Evolutionary conservation across 2,113 vertebrate genomes (phyloP).

Genomic region (Brachionichthys hirsutus): DNA sequence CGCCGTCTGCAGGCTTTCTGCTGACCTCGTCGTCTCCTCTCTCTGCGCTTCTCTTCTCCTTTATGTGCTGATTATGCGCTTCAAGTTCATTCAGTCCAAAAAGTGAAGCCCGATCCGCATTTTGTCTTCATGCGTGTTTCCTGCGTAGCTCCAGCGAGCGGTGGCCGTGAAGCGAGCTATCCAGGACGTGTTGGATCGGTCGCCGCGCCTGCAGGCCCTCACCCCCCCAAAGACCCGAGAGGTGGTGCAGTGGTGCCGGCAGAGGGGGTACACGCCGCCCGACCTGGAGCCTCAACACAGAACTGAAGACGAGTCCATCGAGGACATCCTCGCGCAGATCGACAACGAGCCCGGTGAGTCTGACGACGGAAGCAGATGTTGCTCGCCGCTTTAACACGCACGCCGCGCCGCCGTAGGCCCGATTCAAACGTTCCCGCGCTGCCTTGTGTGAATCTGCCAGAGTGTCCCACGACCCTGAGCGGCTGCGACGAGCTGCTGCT

Average conservation of each 20-base stretch:
- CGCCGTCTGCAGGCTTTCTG: no score
- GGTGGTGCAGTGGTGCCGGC: slow-evolving; percentile 93
- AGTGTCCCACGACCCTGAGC: slow-evolving; percentile 87
- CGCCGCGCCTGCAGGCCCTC: slow-evolving; percentile 85
- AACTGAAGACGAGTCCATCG: slow-evolving; percentile 87
- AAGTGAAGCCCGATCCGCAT: no score
- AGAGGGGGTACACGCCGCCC: slow-evolving; percentile 91
- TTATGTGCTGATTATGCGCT: no score
- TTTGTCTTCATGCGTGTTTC: background rate
- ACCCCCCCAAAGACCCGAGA: slow-evolving; percentile 89
- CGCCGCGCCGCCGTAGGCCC: no score
- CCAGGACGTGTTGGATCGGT: slow-evolving; percentile 89
- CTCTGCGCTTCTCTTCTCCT: no score
- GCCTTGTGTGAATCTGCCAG: slow-evolving; percentile 61
- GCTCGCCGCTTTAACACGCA: no score
- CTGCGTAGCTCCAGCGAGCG: slow-evolving; percentile 89
- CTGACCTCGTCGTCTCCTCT: no score
- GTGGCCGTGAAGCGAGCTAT: slow-evolving; percentile 89
- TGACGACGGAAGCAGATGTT: no score
- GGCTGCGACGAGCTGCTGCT: slow-evolving; percentile 84
- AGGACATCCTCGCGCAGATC: slow-evolving; percentile 95
- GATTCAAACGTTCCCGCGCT: no score
- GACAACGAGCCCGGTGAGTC: slow-evolving; percentile 90
- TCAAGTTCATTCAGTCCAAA: no score
- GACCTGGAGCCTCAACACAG: slow-evolving; percentile 84